phyloP scores from a whole-genome alignment of 2,888 invertebrate species.

The Pammene aurita region DNA sequence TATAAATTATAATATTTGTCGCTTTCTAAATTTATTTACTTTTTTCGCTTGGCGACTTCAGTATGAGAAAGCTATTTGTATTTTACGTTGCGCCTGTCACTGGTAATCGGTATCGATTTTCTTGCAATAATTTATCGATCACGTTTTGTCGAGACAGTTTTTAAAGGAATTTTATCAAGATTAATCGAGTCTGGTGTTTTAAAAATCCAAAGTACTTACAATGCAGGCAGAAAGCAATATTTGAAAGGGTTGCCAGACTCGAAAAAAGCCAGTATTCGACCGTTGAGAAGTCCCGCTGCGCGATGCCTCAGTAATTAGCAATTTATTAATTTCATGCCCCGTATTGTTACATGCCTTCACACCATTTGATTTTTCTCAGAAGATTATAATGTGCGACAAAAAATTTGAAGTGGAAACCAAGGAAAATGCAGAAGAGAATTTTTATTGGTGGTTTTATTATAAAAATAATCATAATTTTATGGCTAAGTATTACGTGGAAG shows the following conservation, averaged over 20 bases:
- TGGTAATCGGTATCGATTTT: not conserved
- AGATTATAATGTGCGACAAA: slow-evolving; percentile 8
- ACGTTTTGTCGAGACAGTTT: slow-evolving; percentile 1
- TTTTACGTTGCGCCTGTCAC: not conserved
- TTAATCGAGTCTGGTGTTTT: not conserved
- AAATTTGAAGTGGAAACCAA: not conserved
- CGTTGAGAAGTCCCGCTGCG: slow-evolving; percentile 14
- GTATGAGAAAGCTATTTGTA: not conserved
- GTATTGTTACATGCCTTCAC: slow-evolving; percentile 33
- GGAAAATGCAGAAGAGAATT: not conserved
- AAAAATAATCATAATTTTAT: no score
- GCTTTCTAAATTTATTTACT: slow-evolving; percentile 11
- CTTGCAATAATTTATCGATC: not conserved
- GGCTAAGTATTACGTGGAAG: no score
- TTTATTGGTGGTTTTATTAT: no score
- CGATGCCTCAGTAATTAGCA: slow-evolving; percentile 15
- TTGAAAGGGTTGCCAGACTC: slow-evolving; percentile 18
- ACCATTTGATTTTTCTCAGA: slow-evolving; percentile 25
- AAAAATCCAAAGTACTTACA: slow-evolving; percentile 16
- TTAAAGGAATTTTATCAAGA: slow-evolving; percentile 12
- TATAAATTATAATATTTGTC: slow-evolving; percentile 30
- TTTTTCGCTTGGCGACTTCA: not conserved
- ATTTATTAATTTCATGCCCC: slow-evolving; percentile 28
- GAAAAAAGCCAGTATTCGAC: slow-evolving; percentile 27
- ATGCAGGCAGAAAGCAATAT: slow-evolving; percentile 11